phyloP scores from a whole-genome alignment of 1,140 invertebrate genomes.

The Brachionus manjavacas region DNA sequence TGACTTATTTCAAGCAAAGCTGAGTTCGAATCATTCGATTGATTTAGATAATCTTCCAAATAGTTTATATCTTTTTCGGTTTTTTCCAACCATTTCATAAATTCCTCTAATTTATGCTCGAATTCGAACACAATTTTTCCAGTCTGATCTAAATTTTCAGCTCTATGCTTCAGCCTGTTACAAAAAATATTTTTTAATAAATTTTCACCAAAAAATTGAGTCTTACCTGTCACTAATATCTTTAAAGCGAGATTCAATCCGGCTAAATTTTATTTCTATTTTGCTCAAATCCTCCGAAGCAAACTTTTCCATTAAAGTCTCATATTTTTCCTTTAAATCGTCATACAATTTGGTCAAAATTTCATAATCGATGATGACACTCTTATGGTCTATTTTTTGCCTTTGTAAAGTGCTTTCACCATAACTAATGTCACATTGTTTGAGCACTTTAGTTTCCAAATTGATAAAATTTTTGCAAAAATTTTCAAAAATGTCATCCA shows the following conservation, averaged over 20 bases:
- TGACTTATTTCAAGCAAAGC: background rate
- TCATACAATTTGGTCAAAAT: background rate
- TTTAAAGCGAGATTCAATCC: background rate
- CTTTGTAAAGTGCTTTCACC: slow-evolving; percentile 14
- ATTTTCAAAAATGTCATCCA: background rate
- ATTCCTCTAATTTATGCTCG: background rate
- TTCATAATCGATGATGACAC: background rate
- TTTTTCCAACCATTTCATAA: slow-evolving; percentile 35
- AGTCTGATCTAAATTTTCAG: slow-evolving; percentile 22
- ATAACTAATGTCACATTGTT: background rate
- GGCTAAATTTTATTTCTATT: slow-evolving; percentile 24
- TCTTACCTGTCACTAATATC: background rate
- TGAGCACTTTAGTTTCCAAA: background rate
- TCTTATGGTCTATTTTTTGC: background rate
- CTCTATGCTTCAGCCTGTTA: background rate
- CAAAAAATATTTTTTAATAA: background rate
- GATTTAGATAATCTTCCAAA: slow-evolving; percentile 2
- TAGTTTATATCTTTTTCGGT: slow-evolving; percentile 39
- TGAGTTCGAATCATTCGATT: slow-evolving; percentile 5
- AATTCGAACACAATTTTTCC: slow-evolving; percentile 8
- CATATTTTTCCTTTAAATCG: slow-evolving; percentile 19
- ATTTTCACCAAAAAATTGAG: background rate
- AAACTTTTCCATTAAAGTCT: background rate
- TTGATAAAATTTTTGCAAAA: background rate
- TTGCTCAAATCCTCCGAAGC: background rate